These are phyloP conservation scores for Drosophila suzukii DNA, from an alignment of 1,140 invertebrate genomes.

Conservation along the genomic window DNA sequence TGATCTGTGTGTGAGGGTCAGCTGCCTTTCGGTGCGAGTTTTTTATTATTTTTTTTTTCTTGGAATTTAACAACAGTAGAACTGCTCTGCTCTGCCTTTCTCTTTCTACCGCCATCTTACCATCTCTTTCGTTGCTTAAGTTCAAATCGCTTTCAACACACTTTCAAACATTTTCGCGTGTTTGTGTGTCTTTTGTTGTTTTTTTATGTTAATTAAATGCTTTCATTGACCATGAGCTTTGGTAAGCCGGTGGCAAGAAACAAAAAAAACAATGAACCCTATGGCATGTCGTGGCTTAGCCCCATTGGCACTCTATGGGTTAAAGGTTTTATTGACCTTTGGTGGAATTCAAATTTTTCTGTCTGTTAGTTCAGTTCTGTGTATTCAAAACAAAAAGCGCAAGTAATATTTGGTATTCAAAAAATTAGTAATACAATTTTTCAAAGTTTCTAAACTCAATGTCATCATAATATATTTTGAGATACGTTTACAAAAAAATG, in stretches of 20 bases:
- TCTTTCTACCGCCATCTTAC: conserved; percentile 4
- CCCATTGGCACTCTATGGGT: conserved; percentile 41
- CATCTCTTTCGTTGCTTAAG: conserved; percentile 47
- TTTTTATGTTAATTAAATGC: conserved; percentile 78
- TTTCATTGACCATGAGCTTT: conserved; percentile 78
- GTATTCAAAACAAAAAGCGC: conserved; percentile 16
- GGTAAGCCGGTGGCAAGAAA: conserved; percentile 23
- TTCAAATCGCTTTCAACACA: conserved; percentile 59
- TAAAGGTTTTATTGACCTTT: conserved; percentile 75
- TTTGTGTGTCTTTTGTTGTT: conserved; percentile 34
- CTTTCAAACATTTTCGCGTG: conserved; percentile 59
- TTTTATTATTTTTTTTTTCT: conserved; percentile 10
- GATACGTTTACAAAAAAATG: too few relatives aligned
- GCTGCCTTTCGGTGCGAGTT: conserved; percentile 25
- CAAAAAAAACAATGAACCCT: conserved; percentile 11
- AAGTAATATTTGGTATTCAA: conserved; percentile 15
- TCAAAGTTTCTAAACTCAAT: too few relatives aligned
- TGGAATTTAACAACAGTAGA: conserved; percentile 26
- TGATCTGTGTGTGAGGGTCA: conserved; percentile 66
- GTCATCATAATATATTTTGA: too few relatives aligned
- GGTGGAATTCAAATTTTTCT: conserved; percentile 31
- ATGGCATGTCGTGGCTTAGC: conserved; percentile 51
- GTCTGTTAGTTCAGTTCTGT: conserved; percentile 3
- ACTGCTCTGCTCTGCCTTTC: conserved; percentile 7
- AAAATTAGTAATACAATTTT: background rate